Base-by-base conservation (phyloP, 2,797 vertebrate genomes). In the Cygnus olor region DNA sequence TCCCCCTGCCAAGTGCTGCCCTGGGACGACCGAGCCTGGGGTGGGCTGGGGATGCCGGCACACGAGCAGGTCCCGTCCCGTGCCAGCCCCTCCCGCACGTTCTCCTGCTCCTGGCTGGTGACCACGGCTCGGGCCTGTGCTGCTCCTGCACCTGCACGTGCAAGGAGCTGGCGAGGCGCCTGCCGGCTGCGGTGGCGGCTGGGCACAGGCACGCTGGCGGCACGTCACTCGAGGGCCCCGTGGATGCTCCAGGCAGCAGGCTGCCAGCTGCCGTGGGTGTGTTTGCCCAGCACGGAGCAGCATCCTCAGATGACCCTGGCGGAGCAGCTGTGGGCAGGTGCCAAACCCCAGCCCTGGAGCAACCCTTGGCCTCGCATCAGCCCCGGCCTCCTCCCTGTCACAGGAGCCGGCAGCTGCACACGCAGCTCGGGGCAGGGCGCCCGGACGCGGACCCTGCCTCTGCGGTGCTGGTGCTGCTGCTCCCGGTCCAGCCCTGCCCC, bases 111-210 rank as follows among this genome's bases (percentile, higher is more conserved):
- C 49, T 1, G 0, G 8, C 8, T 44, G 27, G 28, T 2, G 2
- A 19, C 38, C 20, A 0, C 0, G 1, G 34, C 14, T 34, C 2
- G 0, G 34, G 25, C 9, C 53, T 2, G 0, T 0, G 0, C 27
- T 25, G 34, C 66, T 38, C 38, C 14, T 27, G 45, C 80, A 84
- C 74, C 83, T 69, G 74, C 66, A 2, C 34, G 38, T 0, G 1
- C 78, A 34, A 60, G 5, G 45, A 88, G 77, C 10, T 44, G 0
- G 49, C 0, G 2, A 11, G 12, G 63, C 3, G 10, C 54, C 42
- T 14, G 11, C 58, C 4, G 1, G 27, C 78, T 7, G 28, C 1
- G 4, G 47, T 38, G 74, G 15, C 42, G 5, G 11, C 68, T 32
- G 89, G 69, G 58, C 72, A 40, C 1, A 1, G 77, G 58, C 68